Evolutionary conservation across 2,797 vertebrate genomes (phyloP).

Genomic region (Pseudomugil tenellus): DNA sequence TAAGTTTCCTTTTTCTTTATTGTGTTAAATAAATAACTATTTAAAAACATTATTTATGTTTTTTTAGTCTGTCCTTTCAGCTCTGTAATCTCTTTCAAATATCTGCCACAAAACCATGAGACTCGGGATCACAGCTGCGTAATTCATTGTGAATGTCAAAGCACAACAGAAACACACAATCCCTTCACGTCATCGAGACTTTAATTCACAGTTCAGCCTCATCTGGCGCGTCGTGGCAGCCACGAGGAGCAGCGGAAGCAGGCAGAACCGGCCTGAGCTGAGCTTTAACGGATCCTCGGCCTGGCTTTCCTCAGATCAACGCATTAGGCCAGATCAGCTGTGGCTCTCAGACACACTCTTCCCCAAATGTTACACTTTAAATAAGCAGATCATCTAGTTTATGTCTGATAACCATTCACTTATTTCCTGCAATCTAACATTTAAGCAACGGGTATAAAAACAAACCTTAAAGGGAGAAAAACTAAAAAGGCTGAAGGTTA

Average conservation of each 20-base stretch:
- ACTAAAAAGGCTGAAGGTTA: conserved; percentile 23
- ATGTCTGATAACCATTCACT: conserved; percentile 41
- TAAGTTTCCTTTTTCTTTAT: neutral
- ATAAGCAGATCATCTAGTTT: conserved; percentile 26
- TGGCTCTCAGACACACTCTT: conserved; percentile 71
- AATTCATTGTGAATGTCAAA: conserved; percentile 43
- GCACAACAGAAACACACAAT: conserved; percentile 33
- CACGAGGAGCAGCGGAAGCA: conserved; percentile 23
- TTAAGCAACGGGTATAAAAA: neutral
- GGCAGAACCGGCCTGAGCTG: conserved; percentile 44
- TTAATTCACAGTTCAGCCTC: conserved; percentile 18
- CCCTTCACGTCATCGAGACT: conserved; percentile 25
- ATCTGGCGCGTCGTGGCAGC: conserved; percentile 31
- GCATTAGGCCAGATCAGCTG: conserved; percentile 75
- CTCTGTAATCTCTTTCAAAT: conserved; percentile 27
- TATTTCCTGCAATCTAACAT: conserved; percentile 20
- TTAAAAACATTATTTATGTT: conserved; percentile 3
- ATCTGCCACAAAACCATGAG: conserved; percentile 33
- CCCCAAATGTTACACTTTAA: conserved; percentile 64
- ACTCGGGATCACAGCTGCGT: conserved; percentile 17
- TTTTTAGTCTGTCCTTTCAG: conserved; percentile 12
- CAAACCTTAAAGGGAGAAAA: conserved; percentile 12
- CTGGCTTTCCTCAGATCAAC: conserved; percentile 70
- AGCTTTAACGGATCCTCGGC: conserved; percentile 55
- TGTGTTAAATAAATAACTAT: neutral